Evolutionary conservation across 2,797 vertebrate genomes (phyloP).

Genomic region (Naso thynnoides): DNA sequence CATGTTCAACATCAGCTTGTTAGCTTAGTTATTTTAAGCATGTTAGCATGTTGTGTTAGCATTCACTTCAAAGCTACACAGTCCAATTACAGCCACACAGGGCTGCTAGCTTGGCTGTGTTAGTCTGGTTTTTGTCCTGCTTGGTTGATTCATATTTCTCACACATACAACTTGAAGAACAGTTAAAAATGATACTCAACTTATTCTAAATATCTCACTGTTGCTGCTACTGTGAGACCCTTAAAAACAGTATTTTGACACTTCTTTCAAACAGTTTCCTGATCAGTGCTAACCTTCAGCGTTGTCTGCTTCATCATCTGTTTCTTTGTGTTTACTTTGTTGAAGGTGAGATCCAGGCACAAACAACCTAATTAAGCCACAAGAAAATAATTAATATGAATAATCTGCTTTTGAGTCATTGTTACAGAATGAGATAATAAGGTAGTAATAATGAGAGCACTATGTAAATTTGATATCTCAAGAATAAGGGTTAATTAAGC

Average conservation of each 20-base stretch:
- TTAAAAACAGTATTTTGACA: not conserved
- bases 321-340: not conserved
- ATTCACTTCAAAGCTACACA: not conserved
- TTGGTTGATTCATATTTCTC: not conserved
- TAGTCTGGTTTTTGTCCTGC: too few species aligned
- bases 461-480: not conserved
- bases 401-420: not conserved
- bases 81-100: too few species aligned
- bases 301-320: conserved; percentile 22
- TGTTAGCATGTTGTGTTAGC: too few species aligned
- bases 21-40: too few species aligned
- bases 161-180: not conserved
- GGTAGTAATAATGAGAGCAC: not conserved
- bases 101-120: not conserved
- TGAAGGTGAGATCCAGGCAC: not conserved
- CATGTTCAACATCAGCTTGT: too few species aligned
- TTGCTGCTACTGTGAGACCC: not conserved
- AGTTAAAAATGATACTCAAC: not conserved
- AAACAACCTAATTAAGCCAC: conserved; percentile 1
- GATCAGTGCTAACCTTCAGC: not conserved
- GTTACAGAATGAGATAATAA: not conserved
- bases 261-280: not conserved
- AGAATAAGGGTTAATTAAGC: not conserved
- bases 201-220: not conserved
- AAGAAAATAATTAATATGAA: not conserved